phyloP scores from a whole-genome alignment of 2,797 vertebrate genomes.

The Hephaestus fuliginosus region DNA sequence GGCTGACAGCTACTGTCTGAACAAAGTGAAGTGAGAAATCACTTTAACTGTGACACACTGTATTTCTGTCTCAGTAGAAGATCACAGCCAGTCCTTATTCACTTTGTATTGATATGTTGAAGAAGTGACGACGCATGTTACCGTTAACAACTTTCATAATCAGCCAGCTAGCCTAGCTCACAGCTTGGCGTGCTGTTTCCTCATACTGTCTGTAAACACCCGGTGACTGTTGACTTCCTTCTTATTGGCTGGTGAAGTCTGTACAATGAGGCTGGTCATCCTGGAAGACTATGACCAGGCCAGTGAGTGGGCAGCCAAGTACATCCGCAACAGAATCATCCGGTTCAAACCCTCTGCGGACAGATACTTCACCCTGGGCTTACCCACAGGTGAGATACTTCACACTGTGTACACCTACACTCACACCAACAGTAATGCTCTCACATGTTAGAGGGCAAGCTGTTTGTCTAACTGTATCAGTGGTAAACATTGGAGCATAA shows the following conservation, averaged over 20 bases:
- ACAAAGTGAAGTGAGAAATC: not conserved
- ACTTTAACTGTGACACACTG: no score
- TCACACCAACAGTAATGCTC: rapidly evolving
- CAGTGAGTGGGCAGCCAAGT: slow-evolving; percentile 98
- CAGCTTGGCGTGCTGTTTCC: not conserved
- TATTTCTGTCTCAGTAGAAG: no score
- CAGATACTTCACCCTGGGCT: slow-evolving; percentile 92
- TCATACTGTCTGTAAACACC: no score
- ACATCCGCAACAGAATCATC: slow-evolving; percentile 94
- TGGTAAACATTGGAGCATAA: not conserved
- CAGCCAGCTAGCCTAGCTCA: no score
- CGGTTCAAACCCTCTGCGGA: slow-evolving; percentile 90
- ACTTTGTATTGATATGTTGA: no score
- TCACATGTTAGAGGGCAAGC: not conserved
- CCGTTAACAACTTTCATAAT: not conserved
- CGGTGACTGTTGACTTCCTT: rapidly evolving
- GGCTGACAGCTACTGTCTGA: not conserved
- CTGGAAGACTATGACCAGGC: slow-evolving; percentile 94
- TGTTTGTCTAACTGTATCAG: not conserved
- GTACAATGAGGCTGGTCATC: slow-evolving; percentile 87
- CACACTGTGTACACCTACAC: no score
- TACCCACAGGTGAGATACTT: slow-evolving; percentile 90
- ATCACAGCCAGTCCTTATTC: no score
- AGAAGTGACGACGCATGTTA: not conserved
- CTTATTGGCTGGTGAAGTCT: not conserved